phyloP scores from a whole-genome alignment of 2,888 invertebrate species.

The Leptopterna dolabrata region DNA sequence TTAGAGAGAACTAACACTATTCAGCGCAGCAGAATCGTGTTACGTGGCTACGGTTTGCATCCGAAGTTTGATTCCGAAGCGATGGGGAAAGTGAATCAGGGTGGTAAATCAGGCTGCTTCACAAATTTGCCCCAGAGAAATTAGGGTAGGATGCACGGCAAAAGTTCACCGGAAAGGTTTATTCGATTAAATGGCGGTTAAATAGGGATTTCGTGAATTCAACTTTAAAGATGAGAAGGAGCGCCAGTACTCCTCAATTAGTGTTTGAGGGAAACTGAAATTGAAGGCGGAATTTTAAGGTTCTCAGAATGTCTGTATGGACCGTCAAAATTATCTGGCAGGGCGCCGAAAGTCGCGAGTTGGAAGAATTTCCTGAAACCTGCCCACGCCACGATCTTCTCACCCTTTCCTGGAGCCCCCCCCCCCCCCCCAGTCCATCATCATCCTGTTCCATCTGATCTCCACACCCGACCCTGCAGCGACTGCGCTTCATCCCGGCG shows the following conservation, averaged over 20 bases:
- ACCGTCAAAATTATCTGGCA: neutral
- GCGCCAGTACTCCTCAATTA: neutral
- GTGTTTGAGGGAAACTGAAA: neutral
- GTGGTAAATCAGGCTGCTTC: no score
- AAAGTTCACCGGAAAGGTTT: no score
- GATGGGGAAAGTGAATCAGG: no score
- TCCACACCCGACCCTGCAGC: neutral
- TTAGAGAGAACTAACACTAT: no score
- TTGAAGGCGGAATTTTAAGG: neutral
- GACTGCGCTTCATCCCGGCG: constrained; percentile 1
- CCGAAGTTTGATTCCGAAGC: no score
- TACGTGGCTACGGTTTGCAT: no score
- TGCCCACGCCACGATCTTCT: neutral
- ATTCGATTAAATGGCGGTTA: no score
- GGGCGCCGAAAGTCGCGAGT: neutral
- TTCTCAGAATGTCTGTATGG: neutral
- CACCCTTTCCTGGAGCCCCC: neutral
- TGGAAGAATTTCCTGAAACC: neutral
- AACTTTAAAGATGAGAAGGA: neutral
- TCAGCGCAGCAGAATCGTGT: no score
- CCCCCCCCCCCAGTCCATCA: neutral
- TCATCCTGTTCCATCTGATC: neutral
- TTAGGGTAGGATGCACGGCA: no score
- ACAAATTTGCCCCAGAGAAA: no score
- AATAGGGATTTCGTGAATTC: neutral